Base-by-base conservation (phyloP, 2,797 vertebrate species). In the Falco novaeseelandiae region DNA sequence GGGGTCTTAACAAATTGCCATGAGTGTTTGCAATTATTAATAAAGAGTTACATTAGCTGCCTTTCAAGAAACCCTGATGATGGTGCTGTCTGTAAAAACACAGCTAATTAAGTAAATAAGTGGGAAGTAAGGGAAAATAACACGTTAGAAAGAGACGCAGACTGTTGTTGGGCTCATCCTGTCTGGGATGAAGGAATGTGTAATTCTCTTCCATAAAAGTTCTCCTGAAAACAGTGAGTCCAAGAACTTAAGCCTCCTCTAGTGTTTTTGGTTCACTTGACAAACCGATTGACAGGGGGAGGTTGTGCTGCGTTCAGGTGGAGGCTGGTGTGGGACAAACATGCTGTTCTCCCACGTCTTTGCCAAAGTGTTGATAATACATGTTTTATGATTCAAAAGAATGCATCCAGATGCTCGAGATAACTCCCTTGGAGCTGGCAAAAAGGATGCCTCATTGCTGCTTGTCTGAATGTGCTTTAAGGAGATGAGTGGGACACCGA, bases 21-120 rank as follows among this genome's bases (percentile, higher is more conserved):
- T 0, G 0, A 59, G 67, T 81, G 59, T 86, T 87, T 92, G 78
- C 51, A 74, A 9, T 76, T 88, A 63, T 88, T 96, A 92, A 90
- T 61, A 82, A 91, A 91, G 58, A 49, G 66, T 89, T 73, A 84
- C 2, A 5, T 77, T 69, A 65, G 49, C 81, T 74, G 55, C 89
- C 84, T 89, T 95, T 94, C 87, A 71, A 19, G 85, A 46, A 85
- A 49, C 17, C 29, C 38, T 14, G 57, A 52, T 81, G 55, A 62
- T 27, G 36, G 69, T 30, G 17, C 30, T 83, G 73, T 38, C 73
- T 95, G 78, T 81, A 70, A 74, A 82, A 96, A 70, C 20, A 38
- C 83, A 94, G 94, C 85, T 94, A 93, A 97, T 97, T 87, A 84
- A 72, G 69, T 86, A 86, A 94, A 91, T 76, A 96, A 91, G 66